phyloP scores from a whole-genome alignment of 2,113 vertebrate genomes.

The Trogon melanurus region DNA sequence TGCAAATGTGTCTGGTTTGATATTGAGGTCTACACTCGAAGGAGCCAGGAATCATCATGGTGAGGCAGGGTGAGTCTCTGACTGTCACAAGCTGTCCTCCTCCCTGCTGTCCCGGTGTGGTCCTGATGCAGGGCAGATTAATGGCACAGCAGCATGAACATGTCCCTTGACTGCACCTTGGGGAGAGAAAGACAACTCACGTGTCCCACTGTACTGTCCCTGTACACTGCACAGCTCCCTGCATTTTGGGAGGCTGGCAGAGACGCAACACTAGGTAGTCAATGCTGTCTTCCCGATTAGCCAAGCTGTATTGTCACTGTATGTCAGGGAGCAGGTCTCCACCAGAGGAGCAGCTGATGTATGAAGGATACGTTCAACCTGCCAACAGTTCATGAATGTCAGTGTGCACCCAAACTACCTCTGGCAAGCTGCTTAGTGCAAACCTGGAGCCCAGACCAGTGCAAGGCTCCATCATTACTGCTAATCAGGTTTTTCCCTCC shows the following conservation, averaged over 20 bases:
- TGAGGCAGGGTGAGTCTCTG: neutral
- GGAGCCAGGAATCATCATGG: neutral
- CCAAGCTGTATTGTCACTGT: accelerated
- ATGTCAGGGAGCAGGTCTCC: accelerated
- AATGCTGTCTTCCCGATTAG: accelerated
- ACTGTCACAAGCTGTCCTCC: neutral
- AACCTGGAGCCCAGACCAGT: neutral
- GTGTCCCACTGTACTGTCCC: neutral
- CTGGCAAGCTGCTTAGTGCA: neutral
- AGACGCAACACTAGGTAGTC: neutral
- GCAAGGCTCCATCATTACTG: neutral
- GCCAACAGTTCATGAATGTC: accelerated
- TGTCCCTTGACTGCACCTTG: accelerated
- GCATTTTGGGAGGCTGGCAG: neutral
- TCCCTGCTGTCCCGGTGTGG: neutral
- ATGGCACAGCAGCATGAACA: neutral
- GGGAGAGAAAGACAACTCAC: neutral
- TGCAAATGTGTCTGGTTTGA: neutral
- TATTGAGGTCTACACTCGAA: neutral
- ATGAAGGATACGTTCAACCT: neutral
- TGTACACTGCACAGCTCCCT: accelerated
- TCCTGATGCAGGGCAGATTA: neutral
- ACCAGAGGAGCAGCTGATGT: neutral
- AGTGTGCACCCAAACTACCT: neutral
- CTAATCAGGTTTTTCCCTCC: neutral